Evolutionary conservation across 2,113 vertebrate genomes (phyloP), one percentile per base, ranked within the genome.

Genomic region (Bagarius yarrelli): DNA sequence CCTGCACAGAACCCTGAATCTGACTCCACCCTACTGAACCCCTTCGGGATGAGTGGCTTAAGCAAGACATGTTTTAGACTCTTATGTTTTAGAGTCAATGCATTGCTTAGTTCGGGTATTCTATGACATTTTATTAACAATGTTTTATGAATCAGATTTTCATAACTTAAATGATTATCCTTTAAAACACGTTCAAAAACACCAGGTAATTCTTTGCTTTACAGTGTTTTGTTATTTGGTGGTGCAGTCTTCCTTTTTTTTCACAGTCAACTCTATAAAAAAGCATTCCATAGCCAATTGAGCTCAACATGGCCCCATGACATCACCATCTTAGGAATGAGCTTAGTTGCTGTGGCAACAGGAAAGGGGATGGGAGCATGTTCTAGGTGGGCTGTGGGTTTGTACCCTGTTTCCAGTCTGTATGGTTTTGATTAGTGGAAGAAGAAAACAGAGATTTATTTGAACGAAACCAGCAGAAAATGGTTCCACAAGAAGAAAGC

Each of bases 281-380:
- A 16, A 70, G 47, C 14, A 55, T 55, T 75, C 72, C 32, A n/a
- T 32, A n/a, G 21, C 53, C 53, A 76, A 59, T 59, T 16, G 34
- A 59, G 73, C 23, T 2, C 14, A 16, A 59, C 23, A n/a, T 8
- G n/a, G 55, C 73, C 32, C 21, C 55, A 76, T 76, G 88, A 89
- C 87, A 85, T 86, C 85, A 87, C 73, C 16, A 23, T 44, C 73
- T 76, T 55, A 19, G 73, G 73, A 76, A 76, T 76, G 73, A 76
- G 76, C 81, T 73, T 87, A 90, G 83, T 87, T 85, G 89, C 87
- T 85, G 70, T n/a, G 84, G 81, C 86, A 88, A 88, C 77, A 70
- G 85, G 85, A 81, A n/a, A 89, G 85, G 81, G 85, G 70, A 88
- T 83, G 50, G 80, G 80, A 36, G 72, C 82, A 61, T 74, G 50